These are phyloP conservation scores for Drosophila santomea DNA, from an alignment of 1,140 invertebrate genomes.

Conservation along the genomic window DNA sequence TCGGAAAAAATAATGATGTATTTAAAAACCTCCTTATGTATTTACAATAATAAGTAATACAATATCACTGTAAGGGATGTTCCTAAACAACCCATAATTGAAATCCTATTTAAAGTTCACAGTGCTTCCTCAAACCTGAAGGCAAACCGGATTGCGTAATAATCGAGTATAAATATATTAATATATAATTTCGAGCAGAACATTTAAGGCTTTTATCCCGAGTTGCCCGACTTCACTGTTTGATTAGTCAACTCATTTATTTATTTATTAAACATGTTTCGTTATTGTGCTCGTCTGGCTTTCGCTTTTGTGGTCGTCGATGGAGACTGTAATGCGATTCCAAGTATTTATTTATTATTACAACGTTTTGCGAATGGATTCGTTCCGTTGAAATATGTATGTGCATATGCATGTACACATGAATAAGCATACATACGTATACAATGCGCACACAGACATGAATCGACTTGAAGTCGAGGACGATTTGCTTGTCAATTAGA, in stretches of 20 bases:
- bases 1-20: no score
- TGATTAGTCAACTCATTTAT: conserved; percentile 34
- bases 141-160: not conserved
- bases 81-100: no score
- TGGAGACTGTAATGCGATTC: conserved; percentile 30
- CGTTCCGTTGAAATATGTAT: not conserved
- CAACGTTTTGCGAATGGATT: conserved; percentile 19
- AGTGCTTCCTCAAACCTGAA: not conserved
- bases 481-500: conserved; percentile 18
- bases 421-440: no score
- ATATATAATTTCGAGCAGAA: conserved; percentile 10
- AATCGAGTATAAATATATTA: not conserved
- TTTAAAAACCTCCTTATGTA: no score
- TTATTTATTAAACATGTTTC: conserved; percentile 40
- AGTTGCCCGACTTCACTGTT: not conserved
- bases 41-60: no score
- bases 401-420: no score
- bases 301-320: conserved; percentile 18
- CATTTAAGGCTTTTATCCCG: conserved; percentile 2
- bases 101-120: no score
- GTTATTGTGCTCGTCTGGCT: conserved; percentile 12
- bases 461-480: conserved; percentile 10
- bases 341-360: conserved; percentile 46
- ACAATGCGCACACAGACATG: not conserved
- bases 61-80: no score